Evolutionary conservation across 2,888 invertebrate species (phyloP).

Genomic region (Meliscaeva auricollis): DNA sequence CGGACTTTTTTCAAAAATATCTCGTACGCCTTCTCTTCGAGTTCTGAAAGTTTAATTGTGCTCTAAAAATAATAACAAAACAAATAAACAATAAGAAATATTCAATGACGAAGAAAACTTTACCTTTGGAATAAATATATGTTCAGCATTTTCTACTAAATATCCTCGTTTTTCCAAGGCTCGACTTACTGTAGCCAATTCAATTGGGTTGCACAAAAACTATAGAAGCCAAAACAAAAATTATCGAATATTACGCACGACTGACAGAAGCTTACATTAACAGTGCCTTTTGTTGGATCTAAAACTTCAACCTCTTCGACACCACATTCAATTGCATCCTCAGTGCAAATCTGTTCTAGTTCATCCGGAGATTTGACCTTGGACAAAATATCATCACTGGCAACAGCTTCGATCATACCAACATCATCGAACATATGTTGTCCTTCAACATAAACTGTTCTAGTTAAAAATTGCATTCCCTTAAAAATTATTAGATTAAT

Average conservation of each 20-base stretch:
- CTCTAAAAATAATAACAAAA: constrained; percentile 83
- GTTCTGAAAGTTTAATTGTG: constrained; percentile 84
- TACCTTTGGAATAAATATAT: constrained; percentile 81
- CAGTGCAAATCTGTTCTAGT: constrained; percentile 86
- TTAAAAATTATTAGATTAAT: no score
- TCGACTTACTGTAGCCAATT: constrained; percentile 84
- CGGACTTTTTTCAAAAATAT: constrained; percentile 85
- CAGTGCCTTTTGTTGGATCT: constrained; percentile 81
- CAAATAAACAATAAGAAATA: neutral
- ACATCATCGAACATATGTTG: constrained; percentile 86
- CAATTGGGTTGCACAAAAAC: constrained; percentile 86
- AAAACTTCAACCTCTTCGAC: constrained; percentile 88
- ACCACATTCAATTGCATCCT: constrained; percentile 88
- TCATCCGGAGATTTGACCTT: constrained; percentile 78
- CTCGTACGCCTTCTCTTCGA: constrained; percentile 84
- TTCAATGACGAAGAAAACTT: neutral
- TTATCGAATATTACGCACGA: no score
- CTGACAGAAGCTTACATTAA: constrained; percentile 80
- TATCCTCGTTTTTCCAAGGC: constrained; percentile 83
- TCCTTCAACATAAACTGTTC: constrained; percentile 84
- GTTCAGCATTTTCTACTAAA: constrained; percentile 80
- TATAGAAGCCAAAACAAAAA: constrained; percentile 81
- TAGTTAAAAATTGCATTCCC: constrained; percentile 80
- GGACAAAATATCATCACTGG: constrained; percentile 77
- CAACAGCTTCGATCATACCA: constrained; percentile 86